Evolutionary conservation across 1,140 invertebrate species (phyloP), one percentile per base, ranked within the genome.

Genomic region (Drosophila burlai): DNA sequence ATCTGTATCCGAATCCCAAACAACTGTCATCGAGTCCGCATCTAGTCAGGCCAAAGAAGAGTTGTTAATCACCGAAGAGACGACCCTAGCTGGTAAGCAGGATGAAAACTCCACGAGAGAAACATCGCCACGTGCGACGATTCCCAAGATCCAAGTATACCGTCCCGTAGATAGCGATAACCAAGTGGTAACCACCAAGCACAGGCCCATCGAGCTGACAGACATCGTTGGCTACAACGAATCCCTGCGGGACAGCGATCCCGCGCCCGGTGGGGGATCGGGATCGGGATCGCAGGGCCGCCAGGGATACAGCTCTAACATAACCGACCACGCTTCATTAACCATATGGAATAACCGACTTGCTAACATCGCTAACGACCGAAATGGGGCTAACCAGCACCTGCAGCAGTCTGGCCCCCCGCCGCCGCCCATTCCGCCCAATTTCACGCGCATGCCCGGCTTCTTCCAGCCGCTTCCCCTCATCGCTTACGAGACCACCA

Each of bases 391-490:
- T 52, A 67, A 61, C 66, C 57, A 69, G 69, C 52, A 64, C 58
- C 61, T 57, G 76, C 65, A 73, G 31, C 71, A 61, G 36, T 66
- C 68, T 64, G 89, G 78, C 9, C 85, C 85, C 29, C 89, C 89
- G 31, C 81, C 81, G 45, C 92, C 92, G 55, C 92, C 92, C 49
- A 58, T 92, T 46, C 92, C 92, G 24, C 92, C 92, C 13, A 74
- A 91, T 57, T 76, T 75, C 66, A 59, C 81, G 49, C 81, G 90
- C 66, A 93, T 93, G 91, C 92, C 92, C 54, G 92, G 92, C 80
- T 93, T 93, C 47, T 92, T 93, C 68, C 81, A 93, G 84, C 92
- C 92, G 72, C 83, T 93, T 67, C 92, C 92, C 75, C 80, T 79
- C 63, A 83, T 93, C 55, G 80, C 92, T 59, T 93, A 93, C 60